Evolutionary conservation across 1,140 invertebrate genomes (phyloP), one percentile per base, ranked within the genome.

Genomic region (Heliconius congener): DNA sequence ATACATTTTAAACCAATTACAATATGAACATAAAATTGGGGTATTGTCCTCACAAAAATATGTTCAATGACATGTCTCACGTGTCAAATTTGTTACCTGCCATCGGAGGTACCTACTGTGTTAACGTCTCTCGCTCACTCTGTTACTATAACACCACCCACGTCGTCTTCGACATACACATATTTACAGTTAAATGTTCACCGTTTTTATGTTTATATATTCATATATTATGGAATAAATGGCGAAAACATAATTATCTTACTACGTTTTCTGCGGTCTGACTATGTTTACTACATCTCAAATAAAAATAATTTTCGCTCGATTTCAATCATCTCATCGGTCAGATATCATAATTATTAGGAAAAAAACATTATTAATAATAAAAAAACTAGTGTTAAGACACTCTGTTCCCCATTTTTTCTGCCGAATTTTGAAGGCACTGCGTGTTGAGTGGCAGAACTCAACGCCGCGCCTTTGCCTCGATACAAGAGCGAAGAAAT

Each of bases 71-170:
- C 9, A 66, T 66, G 3, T 66, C 23, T 66, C 11, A 16, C 73
- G 42, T 80, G 79, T 81, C 77, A 83, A 57, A 76, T 83, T 83
- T 83, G 84, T 85, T 83, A 83, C 80, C 83, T 85, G 85, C 75
- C 81, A 81, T 78, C 81, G 71, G 81, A 50, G 60, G 83, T 78
- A 81, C 81, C 84, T 83, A 82, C 76, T 80, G 78, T 84, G 84
- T 86, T 83, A 82, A 72, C 82, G 76, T 85, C 83, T 78, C 81
- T 83, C 83, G 77, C 72, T 66, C 72, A 27, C 42, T 76, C 78
- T 81, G 78, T 81, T 81, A 84, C 75, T 74, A 80, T 73, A 74
- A 76, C 85, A 82, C 88, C 87, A 83, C 88, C 86, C 87, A 87
- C 86, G 82, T 83, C 11, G 86, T 77, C 81, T 30, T 66, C 2